Evolutionary conservation across 2,797 vertebrate species (phyloP).

Genomic region (Malacoctenus gilli): DNA sequence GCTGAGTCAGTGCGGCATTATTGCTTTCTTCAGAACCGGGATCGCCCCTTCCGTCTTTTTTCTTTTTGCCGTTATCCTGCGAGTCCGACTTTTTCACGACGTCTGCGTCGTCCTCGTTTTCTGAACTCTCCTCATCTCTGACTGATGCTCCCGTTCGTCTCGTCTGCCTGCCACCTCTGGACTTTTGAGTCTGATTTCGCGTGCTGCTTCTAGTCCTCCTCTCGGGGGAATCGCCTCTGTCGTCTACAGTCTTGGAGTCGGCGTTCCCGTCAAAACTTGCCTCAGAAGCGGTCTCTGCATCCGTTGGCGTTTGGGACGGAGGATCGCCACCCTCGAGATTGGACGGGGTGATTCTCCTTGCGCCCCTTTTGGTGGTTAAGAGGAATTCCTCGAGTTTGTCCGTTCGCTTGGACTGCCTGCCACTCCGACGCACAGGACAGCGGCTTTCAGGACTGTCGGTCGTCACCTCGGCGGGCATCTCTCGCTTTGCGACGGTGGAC

Average conservation of each 20-base stretch:
- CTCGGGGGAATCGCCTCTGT: conserved; percentile 67
- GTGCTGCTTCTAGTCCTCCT: conserved; percentile 72
- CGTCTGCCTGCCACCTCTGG: conserved; percentile 44
- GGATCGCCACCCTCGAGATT: conserved; percentile 88
- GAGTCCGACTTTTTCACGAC: conserved; percentile 12
- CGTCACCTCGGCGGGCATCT: conserved; percentile 83
- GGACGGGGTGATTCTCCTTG: conserved; percentile 79
- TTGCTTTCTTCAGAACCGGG: conserved; percentile 60
- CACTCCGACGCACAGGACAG: conserved; percentile 89
- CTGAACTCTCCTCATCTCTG: conserved; percentile 81
- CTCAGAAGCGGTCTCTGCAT: conserved; percentile 93
- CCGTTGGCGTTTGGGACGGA: conserved; percentile 89
- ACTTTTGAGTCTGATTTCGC: conserved; percentile 46
- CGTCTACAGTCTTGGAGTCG: conserved; percentile 79
- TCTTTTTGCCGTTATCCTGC: conserved; percentile 48
- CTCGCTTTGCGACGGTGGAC: conserved; percentile 92
- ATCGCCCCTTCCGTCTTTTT: conserved; percentile 57
- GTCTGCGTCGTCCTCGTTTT: conserved; percentile 76
- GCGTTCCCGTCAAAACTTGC: conserved; percentile 91
- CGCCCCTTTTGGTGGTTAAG: conserved; percentile 87
- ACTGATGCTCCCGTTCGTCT: conserved; percentile 7
- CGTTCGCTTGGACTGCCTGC: conserved; percentile 92
- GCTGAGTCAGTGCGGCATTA: conserved; percentile 51
- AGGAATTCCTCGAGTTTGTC: conserved; percentile 97
- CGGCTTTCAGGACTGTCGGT: conserved; percentile 82